Evolutionary conservation across 2,888 invertebrate species (phyloP).

Genomic region (Cetonia aurata): DNA sequence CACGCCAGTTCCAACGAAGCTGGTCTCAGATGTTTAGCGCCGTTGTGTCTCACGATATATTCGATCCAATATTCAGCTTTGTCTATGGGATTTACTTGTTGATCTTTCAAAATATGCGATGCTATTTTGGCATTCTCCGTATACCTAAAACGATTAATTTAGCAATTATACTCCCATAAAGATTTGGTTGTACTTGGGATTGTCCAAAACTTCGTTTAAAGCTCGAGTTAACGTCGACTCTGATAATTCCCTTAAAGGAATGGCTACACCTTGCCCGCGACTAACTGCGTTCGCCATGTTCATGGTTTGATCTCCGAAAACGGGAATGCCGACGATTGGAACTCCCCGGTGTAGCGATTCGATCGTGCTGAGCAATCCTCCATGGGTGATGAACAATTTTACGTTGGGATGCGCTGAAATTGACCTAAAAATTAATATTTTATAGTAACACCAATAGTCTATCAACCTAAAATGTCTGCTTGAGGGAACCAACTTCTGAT

Average conservation of each 20-base stretch:
- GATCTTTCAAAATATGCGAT: slow-evolving; percentile 49
- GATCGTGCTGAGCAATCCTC: slow-evolving; percentile 72
- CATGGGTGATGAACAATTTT: slow-evolving; percentile 72
- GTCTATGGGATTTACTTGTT: slow-evolving; percentile 50
- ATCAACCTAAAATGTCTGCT: slow-evolving; percentile 50
- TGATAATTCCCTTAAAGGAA: slow-evolving; percentile 14
- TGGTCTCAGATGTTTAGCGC: slow-evolving; percentile 51
- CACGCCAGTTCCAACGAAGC: slow-evolving; percentile 51
- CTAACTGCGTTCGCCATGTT: slow-evolving; percentile 71
- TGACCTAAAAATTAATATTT: background rate
- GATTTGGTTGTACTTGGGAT: slow-evolving; percentile 24
- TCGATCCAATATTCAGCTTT: slow-evolving; percentile 53
- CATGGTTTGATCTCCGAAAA: slow-evolving; percentile 75
- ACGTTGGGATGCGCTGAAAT: slow-evolving; percentile 68
- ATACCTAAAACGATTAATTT: slow-evolving; percentile 41
- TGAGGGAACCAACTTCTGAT: slow-evolving; percentile 77
- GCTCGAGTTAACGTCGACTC: slow-evolving; percentile 15
- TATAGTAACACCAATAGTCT: background rate
- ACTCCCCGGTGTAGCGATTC: slow-evolving; percentile 73
- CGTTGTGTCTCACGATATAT: slow-evolving; percentile 52
- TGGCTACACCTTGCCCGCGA: slow-evolving; percentile 61
- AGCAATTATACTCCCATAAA: background rate
- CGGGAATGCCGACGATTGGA: slow-evolving; percentile 72
- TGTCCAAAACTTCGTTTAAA: slow-evolving; percentile 14
- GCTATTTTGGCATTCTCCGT: slow-evolving; percentile 41